phyloP scores from a whole-genome alignment of 2,888 invertebrate species.

The Vandiemenella viatica region DNA sequence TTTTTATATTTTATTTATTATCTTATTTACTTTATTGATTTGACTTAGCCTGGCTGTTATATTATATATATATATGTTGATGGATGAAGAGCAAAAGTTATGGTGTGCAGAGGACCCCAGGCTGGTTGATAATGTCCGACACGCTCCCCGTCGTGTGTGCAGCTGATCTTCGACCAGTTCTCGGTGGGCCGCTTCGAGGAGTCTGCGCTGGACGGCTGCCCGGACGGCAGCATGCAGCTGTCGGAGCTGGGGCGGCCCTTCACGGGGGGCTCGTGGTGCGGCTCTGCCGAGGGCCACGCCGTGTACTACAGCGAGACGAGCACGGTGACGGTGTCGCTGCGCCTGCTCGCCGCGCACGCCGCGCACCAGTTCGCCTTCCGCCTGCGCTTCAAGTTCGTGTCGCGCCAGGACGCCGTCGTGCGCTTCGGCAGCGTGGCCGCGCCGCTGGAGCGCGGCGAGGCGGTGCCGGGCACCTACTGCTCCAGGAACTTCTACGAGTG shows the following conservation, averaged over 20 bases:
- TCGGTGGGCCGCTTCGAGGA: constrained; percentile 69
- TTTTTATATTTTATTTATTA: too few relatives aligned
- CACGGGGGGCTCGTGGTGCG: constrained; percentile 84
- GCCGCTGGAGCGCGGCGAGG: constrained; percentile 58
- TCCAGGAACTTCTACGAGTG: constrained; percentile 74
- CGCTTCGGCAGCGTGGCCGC: constrained; percentile 59
- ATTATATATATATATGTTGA: too few relatives aligned
- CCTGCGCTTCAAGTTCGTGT: constrained; percentile 66
- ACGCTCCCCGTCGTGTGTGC: too few relatives aligned
- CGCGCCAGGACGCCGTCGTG: constrained; percentile 44
- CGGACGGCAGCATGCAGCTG: constrained; percentile 76
- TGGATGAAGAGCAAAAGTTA: too few relatives aligned
- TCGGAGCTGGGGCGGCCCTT: constrained; percentile 75
- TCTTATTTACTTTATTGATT: too few relatives aligned
- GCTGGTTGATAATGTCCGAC: too few relatives aligned
- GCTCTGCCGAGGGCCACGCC: constrained; percentile 61
- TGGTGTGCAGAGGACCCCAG: too few relatives aligned
- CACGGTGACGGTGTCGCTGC: constrained; percentile 72
- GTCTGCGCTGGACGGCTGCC: constrained; percentile 56
- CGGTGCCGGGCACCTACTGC: constrained; percentile 67
- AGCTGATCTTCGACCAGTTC: constrained; percentile 77
- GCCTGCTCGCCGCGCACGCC: constrained; percentile 46
- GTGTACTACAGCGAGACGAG: constrained; percentile 82
- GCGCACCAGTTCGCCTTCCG: constrained; percentile 59
- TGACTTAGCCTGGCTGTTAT: too few relatives aligned